phyloP scores from a whole-genome alignment of 2,797 vertebrate species.

The Chelmon rostratus region DNA sequence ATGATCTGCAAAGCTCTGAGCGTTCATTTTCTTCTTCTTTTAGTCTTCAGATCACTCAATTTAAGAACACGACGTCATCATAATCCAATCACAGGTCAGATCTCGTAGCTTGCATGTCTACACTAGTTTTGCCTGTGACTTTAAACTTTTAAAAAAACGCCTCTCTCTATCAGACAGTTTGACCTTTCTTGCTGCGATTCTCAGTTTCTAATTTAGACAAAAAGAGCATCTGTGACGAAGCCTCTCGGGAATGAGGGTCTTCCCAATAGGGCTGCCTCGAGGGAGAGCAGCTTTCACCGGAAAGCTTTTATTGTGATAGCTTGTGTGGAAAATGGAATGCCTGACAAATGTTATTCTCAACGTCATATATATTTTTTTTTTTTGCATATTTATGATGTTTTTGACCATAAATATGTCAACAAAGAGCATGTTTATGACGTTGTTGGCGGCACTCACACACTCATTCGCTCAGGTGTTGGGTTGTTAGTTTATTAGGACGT shows the following conservation, averaged over 20 bases:
- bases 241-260: constrained; percentile 39
- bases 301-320: constrained; percentile 38
- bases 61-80: neutral
- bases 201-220: constrained; percentile 60
- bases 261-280: constrained; percentile 22
- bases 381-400: constrained; percentile 43
- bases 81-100: neutral
- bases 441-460: constrained; percentile 33
- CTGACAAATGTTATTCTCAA: constrained; percentile 15
- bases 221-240: constrained; percentile 59
- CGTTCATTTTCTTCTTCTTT: neutral
- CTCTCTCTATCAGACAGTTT: constrained; percentile 31
- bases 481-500: constrained; percentile 46
- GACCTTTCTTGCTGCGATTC: constrained; percentile 58
- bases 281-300: constrained; percentile 35
- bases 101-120: constrained; percentile 17
- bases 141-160: constrained; percentile 4
- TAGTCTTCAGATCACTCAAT: neutral
- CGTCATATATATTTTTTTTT: constrained; percentile 10
- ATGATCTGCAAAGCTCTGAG: neutral
- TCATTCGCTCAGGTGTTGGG: constrained; percentile 38
- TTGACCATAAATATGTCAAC: constrained; percentile 18
- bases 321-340: constrained; percentile 9
- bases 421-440: constrained; percentile 22
- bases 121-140: constrained; percentile 27